phyloP scores from a whole-genome alignment of 2,113 vertebrate species.

The Channa argus region DNA sequence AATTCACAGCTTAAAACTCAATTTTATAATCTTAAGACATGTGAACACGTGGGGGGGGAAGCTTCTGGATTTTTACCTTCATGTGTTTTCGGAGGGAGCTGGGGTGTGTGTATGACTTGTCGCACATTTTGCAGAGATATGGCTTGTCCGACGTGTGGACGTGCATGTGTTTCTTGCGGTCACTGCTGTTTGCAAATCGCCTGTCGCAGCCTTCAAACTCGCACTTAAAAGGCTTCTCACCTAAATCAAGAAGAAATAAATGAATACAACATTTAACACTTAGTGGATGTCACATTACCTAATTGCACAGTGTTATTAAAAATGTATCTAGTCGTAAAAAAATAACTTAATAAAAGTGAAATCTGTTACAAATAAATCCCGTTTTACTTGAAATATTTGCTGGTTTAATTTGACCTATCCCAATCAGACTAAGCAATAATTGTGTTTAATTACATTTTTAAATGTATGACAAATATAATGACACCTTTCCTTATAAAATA shows the following conservation, averaged over 20 bases:
- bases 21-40: neutral
- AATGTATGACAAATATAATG: neutral
- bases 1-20: neutral
- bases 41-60: neutral
- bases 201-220: constrained; percentile 99
- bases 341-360: no score
- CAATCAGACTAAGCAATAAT: neutral
- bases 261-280: constrained; percentile 10
- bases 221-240: constrained; percentile 99
- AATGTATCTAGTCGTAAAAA: no score
- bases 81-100: constrained; percentile 99
- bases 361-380: no score
- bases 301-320: neutral
- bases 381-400: no score
- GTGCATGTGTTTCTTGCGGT: constrained; percentile 99
- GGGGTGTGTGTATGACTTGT: constrained; percentile 99
- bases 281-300: neutral
- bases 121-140: constrained; percentile 99
- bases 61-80: constrained; percentile 87
- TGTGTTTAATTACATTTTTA: neutral
- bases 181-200: constrained; percentile 98
- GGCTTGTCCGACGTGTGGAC: constrained; percentile 99
- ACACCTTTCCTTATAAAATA: neutral
- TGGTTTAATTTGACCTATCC: neutral
- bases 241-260: constrained; percentile 75